phyloP scores from a whole-genome alignment of 2,888 invertebrate genomes.

The Tiliacea aurago region DNA sequence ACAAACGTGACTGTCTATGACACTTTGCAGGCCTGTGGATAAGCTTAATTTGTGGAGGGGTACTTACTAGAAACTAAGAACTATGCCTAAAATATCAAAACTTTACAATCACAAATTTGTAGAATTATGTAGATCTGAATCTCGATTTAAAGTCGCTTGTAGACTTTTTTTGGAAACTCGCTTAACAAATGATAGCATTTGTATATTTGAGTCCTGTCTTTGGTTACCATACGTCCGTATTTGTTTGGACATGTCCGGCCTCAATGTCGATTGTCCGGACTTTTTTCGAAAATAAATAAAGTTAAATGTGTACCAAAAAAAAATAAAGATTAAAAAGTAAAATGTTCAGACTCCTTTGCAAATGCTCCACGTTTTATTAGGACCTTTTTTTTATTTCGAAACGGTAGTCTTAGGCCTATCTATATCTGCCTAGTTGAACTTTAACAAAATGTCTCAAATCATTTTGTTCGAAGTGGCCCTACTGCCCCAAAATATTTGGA shows the following conservation, averaged over 20 bases:
- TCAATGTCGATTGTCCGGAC: no score
- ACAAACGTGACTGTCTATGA: conserved; percentile 4
- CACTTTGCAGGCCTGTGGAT: neutral
- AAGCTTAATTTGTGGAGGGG: neutral
- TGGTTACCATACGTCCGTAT: neutral
- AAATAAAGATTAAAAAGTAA: no score
- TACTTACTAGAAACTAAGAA: neutral
- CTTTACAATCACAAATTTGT: neutral
- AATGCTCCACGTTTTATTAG: no score
- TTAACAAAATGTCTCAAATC: neutral
- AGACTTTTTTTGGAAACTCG: neutral
- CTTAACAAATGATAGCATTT: neutral
- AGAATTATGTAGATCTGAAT: neutral
- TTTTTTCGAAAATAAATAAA: no score
- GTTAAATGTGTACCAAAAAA: no score
- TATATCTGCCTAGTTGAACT: neutral
- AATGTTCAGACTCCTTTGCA: no score
- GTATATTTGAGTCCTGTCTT: neutral
- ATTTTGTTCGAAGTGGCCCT: neutral
- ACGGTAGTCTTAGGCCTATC: no score
- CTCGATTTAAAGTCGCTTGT: no score
- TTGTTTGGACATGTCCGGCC: no score
- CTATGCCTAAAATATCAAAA: neutral
- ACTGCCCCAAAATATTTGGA: neutral
- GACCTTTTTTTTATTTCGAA: no score